phyloP scores from a whole-genome alignment of 30 jellyfish, hydroid and myxozoan genomes.

The Cassiopea xamachana region DNA sequence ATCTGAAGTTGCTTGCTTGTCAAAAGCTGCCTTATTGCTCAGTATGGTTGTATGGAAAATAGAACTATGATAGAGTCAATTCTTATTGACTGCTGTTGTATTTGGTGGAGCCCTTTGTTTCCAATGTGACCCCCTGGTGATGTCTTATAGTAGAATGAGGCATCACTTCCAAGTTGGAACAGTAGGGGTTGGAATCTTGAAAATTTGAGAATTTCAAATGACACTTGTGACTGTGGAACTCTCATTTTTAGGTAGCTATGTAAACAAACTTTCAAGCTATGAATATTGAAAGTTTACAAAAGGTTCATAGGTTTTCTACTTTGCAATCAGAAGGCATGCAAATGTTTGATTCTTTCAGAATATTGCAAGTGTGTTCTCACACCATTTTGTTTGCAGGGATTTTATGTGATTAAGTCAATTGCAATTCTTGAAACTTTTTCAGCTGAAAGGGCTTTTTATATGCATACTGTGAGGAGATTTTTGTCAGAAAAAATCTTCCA shows the following conservation, averaged over 20 bases:
- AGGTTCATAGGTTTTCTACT: too few relatives aligned
- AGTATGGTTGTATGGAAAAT: too few relatives aligned
- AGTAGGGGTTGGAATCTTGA: too few relatives aligned
- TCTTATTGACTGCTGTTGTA: too few relatives aligned
- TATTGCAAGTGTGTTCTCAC: not conserved
- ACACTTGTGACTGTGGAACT: not conserved
- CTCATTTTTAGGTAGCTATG: not conserved
- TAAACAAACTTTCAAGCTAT: not conserved
- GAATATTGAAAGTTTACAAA: not conserved
- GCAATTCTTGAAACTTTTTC: not conserved
- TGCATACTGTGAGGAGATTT: not conserved
- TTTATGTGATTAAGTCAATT: not conserved
- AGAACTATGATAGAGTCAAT: too few relatives aligned
- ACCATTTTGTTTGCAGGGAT: not conserved
- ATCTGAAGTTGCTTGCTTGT: too few relatives aligned
- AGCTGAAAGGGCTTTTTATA: not conserved
- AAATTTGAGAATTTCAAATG: too few relatives aligned
- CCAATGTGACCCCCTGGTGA: too few relatives aligned
- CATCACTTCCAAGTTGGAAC: too few relatives aligned
- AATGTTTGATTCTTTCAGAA: not conserved
- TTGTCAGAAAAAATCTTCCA: not conserved
- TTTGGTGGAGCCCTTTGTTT: too few relatives aligned
- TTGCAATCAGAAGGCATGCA: not conserved
- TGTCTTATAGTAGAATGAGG: too few relatives aligned
- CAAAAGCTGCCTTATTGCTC: too few relatives aligned